Evolutionary conservation across 1,140 invertebrate species (phyloP).

Genomic region (Drosophila parabipectinata): DNA sequence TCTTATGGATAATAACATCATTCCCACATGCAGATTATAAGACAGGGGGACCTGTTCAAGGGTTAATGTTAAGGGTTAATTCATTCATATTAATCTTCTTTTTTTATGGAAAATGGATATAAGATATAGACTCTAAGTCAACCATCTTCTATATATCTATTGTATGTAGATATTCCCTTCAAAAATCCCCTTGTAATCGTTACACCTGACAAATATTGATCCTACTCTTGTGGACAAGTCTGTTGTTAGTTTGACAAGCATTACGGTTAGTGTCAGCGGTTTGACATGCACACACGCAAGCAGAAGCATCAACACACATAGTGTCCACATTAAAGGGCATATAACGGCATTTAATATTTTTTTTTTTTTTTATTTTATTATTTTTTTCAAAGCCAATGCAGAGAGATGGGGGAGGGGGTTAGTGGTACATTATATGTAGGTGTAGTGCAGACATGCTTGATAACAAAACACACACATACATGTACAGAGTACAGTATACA

Average conservation of each 20-base stretch:
- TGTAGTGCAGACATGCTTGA: constrained; percentile 20
- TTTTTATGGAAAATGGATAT: too few species aligned
- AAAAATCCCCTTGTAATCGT: background rate
- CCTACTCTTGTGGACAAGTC: background rate
- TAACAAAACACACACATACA: constrained; percentile 11
- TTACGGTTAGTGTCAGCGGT: background rate
- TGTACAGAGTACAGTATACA: background rate
- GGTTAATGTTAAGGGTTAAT: too few species aligned
- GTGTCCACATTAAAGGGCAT: background rate
- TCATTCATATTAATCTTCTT: too few species aligned
- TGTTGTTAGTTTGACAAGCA: constrained; percentile 2
- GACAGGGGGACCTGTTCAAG: too few species aligned
- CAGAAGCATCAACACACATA: constrained; percentile 9
- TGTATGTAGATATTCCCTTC: too few species aligned
- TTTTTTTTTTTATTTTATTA: constrained; percentile 24
- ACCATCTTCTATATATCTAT: too few species aligned
- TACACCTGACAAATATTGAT: background rate
- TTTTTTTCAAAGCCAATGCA: constrained; percentile 18
- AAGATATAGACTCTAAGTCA: too few species aligned
- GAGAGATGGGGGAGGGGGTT: background rate
- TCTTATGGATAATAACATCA: too few species aligned
- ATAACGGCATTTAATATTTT: constrained; percentile 6
- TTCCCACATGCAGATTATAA: too few species aligned
- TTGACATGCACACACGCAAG: background rate
- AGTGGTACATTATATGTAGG: background rate